phyloP scores from a whole-genome alignment of 2,797 vertebrate genomes.

The Pangasius sanitwongsei region DNA sequence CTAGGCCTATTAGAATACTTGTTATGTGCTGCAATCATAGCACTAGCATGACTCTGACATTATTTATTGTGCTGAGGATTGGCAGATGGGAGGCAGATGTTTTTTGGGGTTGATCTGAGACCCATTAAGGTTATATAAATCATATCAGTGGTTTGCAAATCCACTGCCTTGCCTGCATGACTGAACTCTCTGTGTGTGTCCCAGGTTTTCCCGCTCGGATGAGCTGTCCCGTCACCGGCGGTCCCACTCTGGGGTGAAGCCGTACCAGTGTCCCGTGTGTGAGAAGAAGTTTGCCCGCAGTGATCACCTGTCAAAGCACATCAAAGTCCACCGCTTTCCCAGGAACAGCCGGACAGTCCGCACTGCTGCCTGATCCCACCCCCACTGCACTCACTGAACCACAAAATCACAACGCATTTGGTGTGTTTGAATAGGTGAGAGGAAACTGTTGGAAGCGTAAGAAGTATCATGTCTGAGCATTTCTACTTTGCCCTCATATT shows the following conservation, averaged over 20 bases:
- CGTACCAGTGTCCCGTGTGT: constrained; percentile 90
- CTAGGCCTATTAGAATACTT: background rate
- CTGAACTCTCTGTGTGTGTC: constrained; percentile 20
- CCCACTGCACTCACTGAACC: constrained; percentile 46
- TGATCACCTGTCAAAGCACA: constrained; percentile 93
- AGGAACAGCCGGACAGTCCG: constrained; percentile 84
- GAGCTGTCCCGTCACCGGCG: constrained; percentile 91
- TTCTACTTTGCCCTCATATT: constrained; percentile 27
- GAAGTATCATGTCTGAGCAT: background rate
- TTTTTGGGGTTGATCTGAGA: background rate
- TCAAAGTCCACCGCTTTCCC: constrained; percentile 94
- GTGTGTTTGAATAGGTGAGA: background rate
- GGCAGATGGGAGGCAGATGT: constrained; percentile 14
- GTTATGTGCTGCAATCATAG: background rate
- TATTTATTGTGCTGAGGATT: constrained; percentile 1
- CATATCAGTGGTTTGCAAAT: background rate
- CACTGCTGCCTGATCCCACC: constrained; percentile 70
- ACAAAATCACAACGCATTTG: constrained; percentile 2
- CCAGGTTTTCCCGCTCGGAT: constrained; percentile 92
- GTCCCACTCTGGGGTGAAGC: constrained; percentile 93
- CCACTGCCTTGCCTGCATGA: background rate
- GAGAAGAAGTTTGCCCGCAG: constrained; percentile 96
- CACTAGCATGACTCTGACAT: background rate
- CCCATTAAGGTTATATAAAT: background rate
- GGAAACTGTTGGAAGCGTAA: background rate